Conservation (phyloP, 92 coral and sea anemone species). For the Bergia puertoricense region DNA sequence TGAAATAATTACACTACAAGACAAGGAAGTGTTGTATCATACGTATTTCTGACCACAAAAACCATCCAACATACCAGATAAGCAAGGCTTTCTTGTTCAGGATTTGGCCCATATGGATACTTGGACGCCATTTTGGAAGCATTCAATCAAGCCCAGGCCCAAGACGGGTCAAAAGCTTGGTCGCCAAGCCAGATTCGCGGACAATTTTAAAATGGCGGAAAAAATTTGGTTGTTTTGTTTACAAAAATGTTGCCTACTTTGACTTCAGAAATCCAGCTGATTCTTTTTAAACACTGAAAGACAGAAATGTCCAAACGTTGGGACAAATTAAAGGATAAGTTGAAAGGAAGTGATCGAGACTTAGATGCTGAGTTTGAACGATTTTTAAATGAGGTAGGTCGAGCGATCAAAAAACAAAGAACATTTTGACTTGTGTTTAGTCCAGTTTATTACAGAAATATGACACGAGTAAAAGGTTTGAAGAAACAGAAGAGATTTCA, state of each 20-base stretch:
- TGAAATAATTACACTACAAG: not conserved
- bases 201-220: conserved; percentile 44
- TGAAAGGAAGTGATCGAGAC: conserved; percentile 71
- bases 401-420: too few species aligned
- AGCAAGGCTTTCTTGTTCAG: conserved; percentile 78
- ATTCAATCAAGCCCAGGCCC: not conserved
- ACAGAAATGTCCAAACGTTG: conserved; percentile 73
- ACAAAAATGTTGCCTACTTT: not conserved
- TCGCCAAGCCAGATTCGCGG: conserved; percentile 6
- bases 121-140: conserved; percentile 77
- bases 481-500: too few species aligned
- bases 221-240: conserved; percentile 19
- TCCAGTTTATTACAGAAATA: too few species aligned
- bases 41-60: not conserved
- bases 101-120: conserved; percentile 69
- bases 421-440: too few species aligned
- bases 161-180: conserved; percentile 5
- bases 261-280: not conserved
- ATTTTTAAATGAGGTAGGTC: conserved; percentile 91
- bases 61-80: conserved; percentile 52
- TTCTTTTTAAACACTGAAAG: not conserved
- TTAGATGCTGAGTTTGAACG: conserved; percentile 98
- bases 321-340: conserved; percentile 72
- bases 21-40: not conserved
- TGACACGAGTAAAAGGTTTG: too few species aligned